Evolutionary conservation across 35 echinoderm and acorn worm species (phyloP).

Genomic region (Apostichopus parvimensis): DNA sequence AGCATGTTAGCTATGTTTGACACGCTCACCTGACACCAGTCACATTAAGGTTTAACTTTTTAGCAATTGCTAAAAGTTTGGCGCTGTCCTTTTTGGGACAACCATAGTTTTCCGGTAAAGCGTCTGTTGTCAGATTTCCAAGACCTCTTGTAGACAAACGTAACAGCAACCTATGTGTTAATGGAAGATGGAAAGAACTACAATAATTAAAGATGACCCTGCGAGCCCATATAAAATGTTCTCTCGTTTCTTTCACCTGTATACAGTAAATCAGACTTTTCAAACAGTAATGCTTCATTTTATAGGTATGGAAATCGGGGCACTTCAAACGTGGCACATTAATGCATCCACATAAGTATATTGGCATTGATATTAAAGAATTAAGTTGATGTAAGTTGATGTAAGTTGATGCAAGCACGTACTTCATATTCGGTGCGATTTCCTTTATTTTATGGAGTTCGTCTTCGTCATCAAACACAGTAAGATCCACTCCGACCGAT

Average conservation of each 20-base stretch:
- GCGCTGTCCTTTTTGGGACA: background rate
- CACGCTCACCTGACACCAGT: background rate
- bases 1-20: too few relatives aligned
- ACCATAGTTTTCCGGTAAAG: background rate
- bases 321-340: too few relatives aligned
- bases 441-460: slow-evolving; percentile 1
- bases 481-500: slow-evolving; percentile 4
- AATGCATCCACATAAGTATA: too few relatives aligned
- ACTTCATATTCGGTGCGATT: slow-evolving; percentile 2
- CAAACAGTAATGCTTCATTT: too few relatives aligned
- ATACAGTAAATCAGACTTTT: too few relatives aligned
- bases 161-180: background rate
- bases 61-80: background rate
- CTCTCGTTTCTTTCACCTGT: too few relatives aligned
- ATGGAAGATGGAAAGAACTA: background rate
- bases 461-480: slow-evolving; percentile 3
- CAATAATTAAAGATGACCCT: background rate
- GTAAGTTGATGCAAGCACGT: background rate
- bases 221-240: too few relatives aligned
- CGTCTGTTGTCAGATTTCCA: background rate
- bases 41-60: background rate
- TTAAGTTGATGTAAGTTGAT: too few relatives aligned
- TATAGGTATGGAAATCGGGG: too few relatives aligned
- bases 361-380: too few relatives aligned
- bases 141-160: background rate